These are phyloP conservation scores for Lottia scabra DNA, from an alignment of 2,888 invertebrate genomes.

Conservation along the genomic window DNA sequence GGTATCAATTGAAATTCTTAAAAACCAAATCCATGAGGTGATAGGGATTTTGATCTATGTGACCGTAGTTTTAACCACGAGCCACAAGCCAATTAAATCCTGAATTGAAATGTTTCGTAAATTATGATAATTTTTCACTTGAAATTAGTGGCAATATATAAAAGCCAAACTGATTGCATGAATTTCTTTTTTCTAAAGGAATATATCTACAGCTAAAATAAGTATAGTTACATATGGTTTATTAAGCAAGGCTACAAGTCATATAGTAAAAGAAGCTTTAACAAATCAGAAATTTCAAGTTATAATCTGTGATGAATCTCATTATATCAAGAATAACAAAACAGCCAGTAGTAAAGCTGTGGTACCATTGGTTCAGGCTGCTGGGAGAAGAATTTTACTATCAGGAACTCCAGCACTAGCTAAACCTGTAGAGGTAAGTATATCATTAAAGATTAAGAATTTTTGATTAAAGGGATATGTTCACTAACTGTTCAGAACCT, in stretches of 20 bases:
- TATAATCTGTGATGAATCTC: slow-evolving; percentile 65
- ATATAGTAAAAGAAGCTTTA: slow-evolving; percentile 57
- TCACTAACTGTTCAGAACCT: too few species aligned
- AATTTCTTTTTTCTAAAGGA: slow-evolving; percentile 40
- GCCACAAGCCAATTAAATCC: too few species aligned
- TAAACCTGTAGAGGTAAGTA: slow-evolving; percentile 62
- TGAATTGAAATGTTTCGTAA: too few species aligned
- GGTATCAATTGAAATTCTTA: too few species aligned
- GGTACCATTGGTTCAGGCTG: slow-evolving; percentile 57
- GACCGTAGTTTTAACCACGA: too few species aligned
- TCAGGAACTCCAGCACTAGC: slow-evolving; percentile 67
- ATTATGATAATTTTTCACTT: too few species aligned
- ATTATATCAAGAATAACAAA: slow-evolving; percentile 62
- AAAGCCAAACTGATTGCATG: too few species aligned
- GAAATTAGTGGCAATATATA: too few species aligned
- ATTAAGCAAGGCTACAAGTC: slow-evolving; percentile 52
- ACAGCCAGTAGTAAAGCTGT: slow-evolving; percentile 59
- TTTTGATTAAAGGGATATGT: too few species aligned
- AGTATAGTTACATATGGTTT: slow-evolving; percentile 63
- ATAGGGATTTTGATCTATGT: too few species aligned
- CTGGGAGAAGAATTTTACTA: slow-evolving; percentile 57
- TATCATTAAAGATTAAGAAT: too few species aligned
- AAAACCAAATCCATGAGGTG: too few species aligned
- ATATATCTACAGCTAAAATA: slow-evolving; percentile 47
- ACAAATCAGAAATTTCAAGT: slow-evolving; percentile 57